phyloP scores from a whole-genome alignment of 37 sponge, comb jelly and placozoan species.

The Haliclona indistincta region DNA sequence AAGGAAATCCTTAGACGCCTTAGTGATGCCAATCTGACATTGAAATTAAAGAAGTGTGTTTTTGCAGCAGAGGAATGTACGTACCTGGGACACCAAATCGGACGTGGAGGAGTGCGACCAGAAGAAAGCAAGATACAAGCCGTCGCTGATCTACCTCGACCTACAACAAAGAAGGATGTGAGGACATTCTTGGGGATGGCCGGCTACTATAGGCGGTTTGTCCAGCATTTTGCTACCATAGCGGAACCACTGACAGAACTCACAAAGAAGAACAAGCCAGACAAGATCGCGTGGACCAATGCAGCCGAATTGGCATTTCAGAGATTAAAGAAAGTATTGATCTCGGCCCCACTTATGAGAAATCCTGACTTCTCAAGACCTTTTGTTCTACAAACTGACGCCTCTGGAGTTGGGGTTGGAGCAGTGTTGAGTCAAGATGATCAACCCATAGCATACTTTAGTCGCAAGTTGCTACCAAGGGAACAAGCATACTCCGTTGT shows the following conservation, averaged over 20 bases:
- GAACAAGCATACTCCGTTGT: conserved; percentile 20
- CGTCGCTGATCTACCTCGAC: conserved; percentile 3
- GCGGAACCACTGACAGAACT: conserved; percentile 28
- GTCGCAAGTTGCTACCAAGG: conserved; percentile 18
- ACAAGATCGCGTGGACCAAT: conserved; percentile 26
- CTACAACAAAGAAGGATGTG: conserved; percentile 37
- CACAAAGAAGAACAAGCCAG: conserved; percentile 13
- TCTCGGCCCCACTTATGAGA: conserved; percentile 13
- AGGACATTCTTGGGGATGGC: conserved; percentile 31
- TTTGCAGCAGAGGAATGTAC: conserved; percentile 2
- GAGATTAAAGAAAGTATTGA: conserved; percentile 1
- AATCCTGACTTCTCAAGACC: not conserved
- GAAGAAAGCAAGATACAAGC: conserved; percentile 32
- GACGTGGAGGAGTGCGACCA: conserved; percentile 20
- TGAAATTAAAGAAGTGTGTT: conserved; percentile 12
- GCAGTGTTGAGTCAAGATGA: conserved; percentile 33
- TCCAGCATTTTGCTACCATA: conserved; percentile 23
- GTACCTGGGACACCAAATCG: conserved; percentile 39
- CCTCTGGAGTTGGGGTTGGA: conserved; percentile 23
- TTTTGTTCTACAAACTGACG: conserved; percentile 40
- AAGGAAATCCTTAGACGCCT: conserved; percentile 10
- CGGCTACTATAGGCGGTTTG: conserved; percentile 31
- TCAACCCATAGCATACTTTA: conserved; percentile 25
- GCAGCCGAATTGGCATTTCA: not conserved
- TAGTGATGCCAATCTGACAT: conserved; percentile 17